These are phyloP conservation scores for Chlorops oryzae DNA, from an alignment of 1,140 invertebrate species.

Conservation along the genomic window DNA sequence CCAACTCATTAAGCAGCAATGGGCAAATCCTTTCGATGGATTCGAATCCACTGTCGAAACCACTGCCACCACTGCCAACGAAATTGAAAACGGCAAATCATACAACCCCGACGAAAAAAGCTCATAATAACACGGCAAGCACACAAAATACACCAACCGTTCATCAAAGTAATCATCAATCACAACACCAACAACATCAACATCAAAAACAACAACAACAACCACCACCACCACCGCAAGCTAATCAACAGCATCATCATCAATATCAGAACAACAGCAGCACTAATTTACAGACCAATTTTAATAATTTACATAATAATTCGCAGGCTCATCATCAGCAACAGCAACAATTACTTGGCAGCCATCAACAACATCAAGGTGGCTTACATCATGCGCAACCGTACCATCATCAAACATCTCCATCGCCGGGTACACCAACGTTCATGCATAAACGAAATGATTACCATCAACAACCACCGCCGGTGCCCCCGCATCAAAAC, in stretches of 20 bases:
- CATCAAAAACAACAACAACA: conserved; percentile 10
- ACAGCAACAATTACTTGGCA: background rate
- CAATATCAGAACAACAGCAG: conserved; percentile 7
- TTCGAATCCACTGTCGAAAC: conserved; percentile 27
- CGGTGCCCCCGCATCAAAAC: conserved; percentile 35
- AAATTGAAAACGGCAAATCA: conserved; percentile 16
- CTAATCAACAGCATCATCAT: conserved; percentile 13
- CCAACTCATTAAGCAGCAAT: too few species aligned
- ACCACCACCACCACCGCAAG: conserved; percentile 6
- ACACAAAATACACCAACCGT: too few species aligned
- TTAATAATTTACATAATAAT: conserved; percentile 29
- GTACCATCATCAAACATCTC: conserved; percentile 36
- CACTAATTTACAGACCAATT: conserved; percentile 20
- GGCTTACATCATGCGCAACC: conserved; percentile 43
- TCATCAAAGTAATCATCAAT: conserved; percentile 10
- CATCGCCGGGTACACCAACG: conserved; percentile 20
- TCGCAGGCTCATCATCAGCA: conserved; percentile 16
- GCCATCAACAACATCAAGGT: conserved; percentile 25
- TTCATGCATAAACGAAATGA: conserved; percentile 26
- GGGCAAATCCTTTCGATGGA: too few species aligned
- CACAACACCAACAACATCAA: conserved; percentile 6
- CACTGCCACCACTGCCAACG: conserved; percentile 35
- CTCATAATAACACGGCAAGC: background rate
- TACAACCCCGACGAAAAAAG: conserved; percentile 15
- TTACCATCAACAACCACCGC: conserved; percentile 28